Conservation (phyloP, 23 tunicate genomes). For the Ciona savignyi region DNA sequence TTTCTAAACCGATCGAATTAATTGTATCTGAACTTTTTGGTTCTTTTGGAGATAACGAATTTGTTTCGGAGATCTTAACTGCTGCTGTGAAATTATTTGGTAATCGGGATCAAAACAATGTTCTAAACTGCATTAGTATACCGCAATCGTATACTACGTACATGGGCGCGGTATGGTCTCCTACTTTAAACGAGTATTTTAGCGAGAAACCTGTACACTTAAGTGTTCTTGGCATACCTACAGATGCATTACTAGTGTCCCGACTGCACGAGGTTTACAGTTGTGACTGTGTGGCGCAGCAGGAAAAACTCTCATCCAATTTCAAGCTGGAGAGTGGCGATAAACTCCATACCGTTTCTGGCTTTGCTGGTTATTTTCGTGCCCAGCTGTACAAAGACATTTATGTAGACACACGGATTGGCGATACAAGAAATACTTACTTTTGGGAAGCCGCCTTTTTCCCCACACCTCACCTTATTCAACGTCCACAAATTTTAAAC, state of each 20-base stretch:
- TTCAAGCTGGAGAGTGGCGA: background rate
- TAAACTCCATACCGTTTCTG: slow-evolving; percentile 3
- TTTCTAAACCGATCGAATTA: slow-evolving; percentile 25
- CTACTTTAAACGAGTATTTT: slow-evolving; percentile 28
- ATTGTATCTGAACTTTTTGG: slow-evolving; percentile 80
- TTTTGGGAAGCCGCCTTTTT: slow-evolving; percentile 87
- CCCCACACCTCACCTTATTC: slow-evolving; percentile 9
- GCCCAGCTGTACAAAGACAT: slow-evolving; percentile 40
- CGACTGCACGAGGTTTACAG: slow-evolving; percentile 17
- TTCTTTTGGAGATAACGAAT: slow-evolving; percentile 84
- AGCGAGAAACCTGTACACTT: slow-evolving; percentile 5
- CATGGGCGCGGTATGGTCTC: slow-evolving; percentile 32
- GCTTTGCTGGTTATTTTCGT: slow-evolving; percentile 75
- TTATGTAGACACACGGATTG: slow-evolving; percentile 57
- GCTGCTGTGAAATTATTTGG: slow-evolving; percentile 26
- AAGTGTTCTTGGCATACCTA: slow-evolving; percentile 60
- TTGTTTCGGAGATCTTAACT: slow-evolving; percentile 48
- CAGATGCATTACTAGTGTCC: slow-evolving; percentile 26
- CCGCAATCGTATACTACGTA: slow-evolving; percentile 49
- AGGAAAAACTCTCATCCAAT: background rate
- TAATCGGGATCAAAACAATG: background rate
- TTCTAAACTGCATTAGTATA: slow-evolving; percentile 1
- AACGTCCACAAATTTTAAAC: slow-evolving; percentile 1
- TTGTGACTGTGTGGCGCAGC: background rate
- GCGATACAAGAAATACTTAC: slow-evolving; percentile 34